Base-by-base conservation (phyloP, 1,140 invertebrate genomes). In the Portunus trituberculatus region DNA sequence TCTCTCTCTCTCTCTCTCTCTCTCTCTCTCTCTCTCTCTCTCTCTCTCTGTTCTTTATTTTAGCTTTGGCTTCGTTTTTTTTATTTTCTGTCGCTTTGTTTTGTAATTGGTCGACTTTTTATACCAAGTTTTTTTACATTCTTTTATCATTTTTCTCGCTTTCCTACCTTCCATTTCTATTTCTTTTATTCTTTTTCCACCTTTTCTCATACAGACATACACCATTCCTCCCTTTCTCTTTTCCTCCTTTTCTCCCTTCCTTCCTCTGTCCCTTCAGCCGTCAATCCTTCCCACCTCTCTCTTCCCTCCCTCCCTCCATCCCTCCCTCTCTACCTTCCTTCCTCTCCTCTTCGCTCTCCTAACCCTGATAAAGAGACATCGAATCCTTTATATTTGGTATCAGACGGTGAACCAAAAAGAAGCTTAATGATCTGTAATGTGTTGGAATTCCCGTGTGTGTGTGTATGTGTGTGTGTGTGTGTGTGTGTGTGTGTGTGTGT, bases 391-490 rank as follows among this genome's bases (percentile, higher is more conserved):
- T 76, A 76, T 76, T 76, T 76, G n/a, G 67, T n/a, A 76, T 76
- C 67, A 76, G 67, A 76, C 8, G 12, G n/a, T 76, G 67, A 76
- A 25, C 20, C 16, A n/a, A 76, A 76, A n/a, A 76, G 67, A 25
- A 25, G 29, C 20, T 88, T 45, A 88, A 25, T 32, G 86, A 45
- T 88, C 20, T 88, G 86, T 88, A 2, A 39, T 88, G 31, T 32
- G 45, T 2, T 25, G n/a, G 31, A 28, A 20, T 88, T 39, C 86
- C 45, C 10, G 31, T 32, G 86, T 32, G 86, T 32, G 86, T 86
- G 84, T 86, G 84, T 86, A 25, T 86, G 84, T 86, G 84, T 86
- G 84, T 28, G 84, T 86, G 84, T 86, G 84, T 28, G 84, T 86
- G 84, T 86, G 84, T 39, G 39, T 39, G 39, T 39, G 39, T 39